Evolutionary conservation across 2,888 invertebrate species (phyloP), one percentile per base, ranked within the genome.

Genomic region (Brassicogethes aeneus): DNA sequence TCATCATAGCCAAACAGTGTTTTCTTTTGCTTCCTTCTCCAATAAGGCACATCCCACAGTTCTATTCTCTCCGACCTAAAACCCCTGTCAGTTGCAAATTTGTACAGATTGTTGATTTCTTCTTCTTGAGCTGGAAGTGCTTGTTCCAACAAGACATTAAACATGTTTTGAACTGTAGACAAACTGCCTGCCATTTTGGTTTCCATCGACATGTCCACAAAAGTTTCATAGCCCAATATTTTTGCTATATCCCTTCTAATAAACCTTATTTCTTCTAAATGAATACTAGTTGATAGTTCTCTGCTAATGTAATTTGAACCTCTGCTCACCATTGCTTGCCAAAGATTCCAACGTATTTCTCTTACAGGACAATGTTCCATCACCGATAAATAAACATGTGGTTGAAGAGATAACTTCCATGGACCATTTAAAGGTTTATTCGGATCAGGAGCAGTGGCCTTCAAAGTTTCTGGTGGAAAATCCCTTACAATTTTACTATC

Each of bases 111-210:
- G 17, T 75, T 72, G 1, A 95, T 61, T 70, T 94, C 93, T 3
- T 73, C 68, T 42, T 83, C 79, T 62, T 92, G 90, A 36, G 80
- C 77, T 0, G 85, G 82, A 42, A 76, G 76, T 0, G 89, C 87
- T 55, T 73, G 76, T 52, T 78, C 75, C 0, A 82, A 62, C 23
- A 89, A 71, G 47, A 70, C 76, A 39, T 80, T 73, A 16, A 95
- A 71, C 44, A 83, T 75, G 44, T 76, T 73, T 48, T 82, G 72
- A 0, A 93, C 80, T 63, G 83, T 85, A 38, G 85, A 79, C 10
- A 88, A 68, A 48, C 73, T 82, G 5, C 83, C 86, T 3, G 92
- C 90, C 91, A 95, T 84, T 74, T 93, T 94, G 0, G 91, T 92
- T 69, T 87, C 82, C 89, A 95, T 89, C 29, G 88, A 89, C 82